Evolutionary conservation across 2,888 invertebrate genomes (phyloP), one percentile per base, ranked within the genome.

Genomic region (Cheilosia impressa): DNA sequence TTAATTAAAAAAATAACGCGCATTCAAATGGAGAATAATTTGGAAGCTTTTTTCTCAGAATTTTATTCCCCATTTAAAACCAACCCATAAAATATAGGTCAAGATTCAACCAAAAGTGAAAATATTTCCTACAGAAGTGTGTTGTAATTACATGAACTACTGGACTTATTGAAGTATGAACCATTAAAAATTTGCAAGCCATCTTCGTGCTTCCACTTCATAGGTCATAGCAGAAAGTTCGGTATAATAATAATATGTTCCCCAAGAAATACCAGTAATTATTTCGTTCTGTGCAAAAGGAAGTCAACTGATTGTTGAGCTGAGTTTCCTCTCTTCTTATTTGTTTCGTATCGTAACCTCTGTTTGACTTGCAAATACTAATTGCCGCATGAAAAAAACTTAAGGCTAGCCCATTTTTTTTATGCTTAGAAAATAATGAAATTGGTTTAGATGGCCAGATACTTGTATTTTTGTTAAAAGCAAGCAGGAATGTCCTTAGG

Each of bases 1-100:
- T 82, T 66, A 71, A 82, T 77, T 82, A 60, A 77, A 77, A 68
- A 72, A 66, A 60, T 58, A 55, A 60, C 66, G 53, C 69, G 53
- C 69, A 71, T 66, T 82, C 43, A 71, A 77, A 82, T 58, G 65
- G 60, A 55, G 53, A 60, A 71, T 65, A 58, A 82, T 82, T 68
- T 65, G 19, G 58, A 10, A 41, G 60, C 41, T 22, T 45, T 58
- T 31, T 38, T 13, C 47, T 50, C 34, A 24, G 62, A 31, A 31
- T 50, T 69, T 75, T 66, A 13, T 17, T 80, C 2, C 38, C 24
- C 9, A 17, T 60, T 55, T 45, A 10, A 15, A 60, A 53, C 38
- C n/a, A 47, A 10, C 58, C 19, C 45, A 52, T 19, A 6, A 60
- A 75, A 73, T 69, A 57, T 80, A 43, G 80, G 80, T 81, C 75